Percentiles rank a stretch among this genome's conserved stretches.
Evolutionary conservation across 2,113 vertebrate genomes (phyloP).

Genomic region (Zeus faber): DNA sequence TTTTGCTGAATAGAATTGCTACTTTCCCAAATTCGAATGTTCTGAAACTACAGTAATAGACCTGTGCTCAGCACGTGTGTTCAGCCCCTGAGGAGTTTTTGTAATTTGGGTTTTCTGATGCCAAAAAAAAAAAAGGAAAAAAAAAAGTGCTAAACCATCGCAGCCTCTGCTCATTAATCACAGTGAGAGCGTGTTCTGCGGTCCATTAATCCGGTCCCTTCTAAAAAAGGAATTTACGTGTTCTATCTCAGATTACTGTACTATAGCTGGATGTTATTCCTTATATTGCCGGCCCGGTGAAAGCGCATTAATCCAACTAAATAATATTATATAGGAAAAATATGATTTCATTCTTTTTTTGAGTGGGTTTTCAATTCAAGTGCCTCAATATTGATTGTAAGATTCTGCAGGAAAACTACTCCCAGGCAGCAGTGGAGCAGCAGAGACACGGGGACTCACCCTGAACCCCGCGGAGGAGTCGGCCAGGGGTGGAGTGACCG

Average conservation of each 20-base stretch:
- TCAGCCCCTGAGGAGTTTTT: slow-evolving; percentile 21
- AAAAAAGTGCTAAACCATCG: slow-evolving; percentile 28
- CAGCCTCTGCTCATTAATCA: slow-evolving; percentile 35
- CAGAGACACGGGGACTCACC: slow-evolving; percentile 68
- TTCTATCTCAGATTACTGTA: no score
- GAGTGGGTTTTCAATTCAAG: background rate
- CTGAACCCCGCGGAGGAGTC: slow-evolving; percentile 80
- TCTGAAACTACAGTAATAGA: background rate
- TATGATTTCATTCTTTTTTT: no score
- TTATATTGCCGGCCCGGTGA: no score
- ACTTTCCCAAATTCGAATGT: background rate
- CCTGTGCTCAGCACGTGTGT: background rate
- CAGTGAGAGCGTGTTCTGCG: slow-evolving; percentile 23
- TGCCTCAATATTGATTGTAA: background rate
- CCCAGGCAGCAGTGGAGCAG: background rate
- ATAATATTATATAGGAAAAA: background rate
- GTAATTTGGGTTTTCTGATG: slow-evolving; percentile 18
- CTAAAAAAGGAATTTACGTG: no score
- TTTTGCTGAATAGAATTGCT: background rate
- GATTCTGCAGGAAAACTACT: background rate
- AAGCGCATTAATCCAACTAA: no score
- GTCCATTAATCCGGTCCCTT: no score
- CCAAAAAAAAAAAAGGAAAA: slow-evolving; percentile 38
- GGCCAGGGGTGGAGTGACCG: slow-evolving; percentile 80
- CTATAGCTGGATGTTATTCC: no score